phyloP scores from a whole-genome alignment of 1,140 invertebrate genomes.

The Drosophila santomea region DNA sequence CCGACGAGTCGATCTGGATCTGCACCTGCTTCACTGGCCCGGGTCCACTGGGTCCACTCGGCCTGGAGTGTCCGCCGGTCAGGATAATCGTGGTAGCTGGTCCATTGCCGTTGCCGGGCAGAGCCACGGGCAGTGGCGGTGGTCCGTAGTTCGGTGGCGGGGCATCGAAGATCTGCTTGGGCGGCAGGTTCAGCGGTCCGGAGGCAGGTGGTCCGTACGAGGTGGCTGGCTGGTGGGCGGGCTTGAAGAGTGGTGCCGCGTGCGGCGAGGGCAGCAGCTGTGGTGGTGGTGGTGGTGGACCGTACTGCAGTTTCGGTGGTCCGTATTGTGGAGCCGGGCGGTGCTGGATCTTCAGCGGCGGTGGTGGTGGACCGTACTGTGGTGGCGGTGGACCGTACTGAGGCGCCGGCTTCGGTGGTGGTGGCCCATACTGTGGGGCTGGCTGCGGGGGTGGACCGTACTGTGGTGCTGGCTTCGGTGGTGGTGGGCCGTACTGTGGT shows the following conservation, averaged over 20 bases:
- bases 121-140: conserved; percentile 58
- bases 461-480: conserved; percentile 62
- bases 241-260: conserved; percentile 66
- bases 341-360: conserved; percentile 85
- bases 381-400: conserved; percentile 72
- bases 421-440: conserved; percentile 80
- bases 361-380: conserved; percentile 85
- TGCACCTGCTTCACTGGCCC: conserved; percentile 70
- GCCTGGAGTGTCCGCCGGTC: conserved; percentile 40
- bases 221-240: conserved; percentile 66
- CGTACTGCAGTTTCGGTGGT: conserved; percentile 75
- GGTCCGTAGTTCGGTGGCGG: conserved; percentile 73
- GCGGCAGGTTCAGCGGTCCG: conserved; percentile 67
- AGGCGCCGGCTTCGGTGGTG: conserved; percentile 75
- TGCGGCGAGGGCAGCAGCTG: conserved; percentile 82
- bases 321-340: conserved; percentile 85
- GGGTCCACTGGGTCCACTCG: conserved; percentile 18
- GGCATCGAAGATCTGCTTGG: conserved; percentile 75
- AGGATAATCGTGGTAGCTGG: conserved; percentile 64
- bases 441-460: conserved; percentile 84
- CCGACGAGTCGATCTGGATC: conserved; percentile 75
- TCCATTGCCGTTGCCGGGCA: conserved; percentile 45
- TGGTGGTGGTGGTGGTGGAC: conserved; percentile 73
- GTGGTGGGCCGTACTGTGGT: conserved; percentile 66
- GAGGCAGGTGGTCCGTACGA: conserved; percentile 84